phyloP scores from a whole-genome alignment of 2,113 vertebrate genomes.

The Corydoras sp. region DNA sequence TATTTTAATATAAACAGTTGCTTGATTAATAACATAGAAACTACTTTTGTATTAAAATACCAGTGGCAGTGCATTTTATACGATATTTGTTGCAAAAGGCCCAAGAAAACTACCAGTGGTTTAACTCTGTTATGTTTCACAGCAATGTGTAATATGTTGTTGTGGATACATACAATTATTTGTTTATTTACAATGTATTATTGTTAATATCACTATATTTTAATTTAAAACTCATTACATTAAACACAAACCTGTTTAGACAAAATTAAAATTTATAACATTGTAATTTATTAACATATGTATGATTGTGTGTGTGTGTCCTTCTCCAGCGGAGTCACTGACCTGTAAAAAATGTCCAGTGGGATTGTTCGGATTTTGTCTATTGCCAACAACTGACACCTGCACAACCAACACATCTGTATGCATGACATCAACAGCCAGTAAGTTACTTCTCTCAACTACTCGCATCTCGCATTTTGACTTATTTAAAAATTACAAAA shows the following conservation, averaged over 20 bases:
- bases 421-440: slow-evolving; percentile 44
- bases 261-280: not conserved
- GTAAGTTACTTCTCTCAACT: slow-evolving; percentile 44
- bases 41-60: no score
- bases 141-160: no score
- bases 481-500: no score
- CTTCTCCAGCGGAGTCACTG: slow-evolving; percentile 59
- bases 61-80: no score
- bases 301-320: not conserved
- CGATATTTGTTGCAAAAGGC: no score
- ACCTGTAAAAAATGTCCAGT: slow-evolving; percentile 52
- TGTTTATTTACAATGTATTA: not conserved
- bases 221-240: not conserved
- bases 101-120: no score
- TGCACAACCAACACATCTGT: slow-evolving; percentile 21
- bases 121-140: no score
- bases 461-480: no score
- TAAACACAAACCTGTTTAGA: not conserved
- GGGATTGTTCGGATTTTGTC: slow-evolving; percentile 5
- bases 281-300: not conserved
- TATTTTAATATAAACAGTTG: no score
- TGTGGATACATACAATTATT: no score
- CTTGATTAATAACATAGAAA: no score
- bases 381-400: fast-evolving
- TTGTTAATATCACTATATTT: not conserved